Percentiles rank a stretch among this genome's conserved stretches.
Evolutionary conservation across 2,113 vertebrate genomes (phyloP).

Genomic region (Prietella phreatophila): DNA sequence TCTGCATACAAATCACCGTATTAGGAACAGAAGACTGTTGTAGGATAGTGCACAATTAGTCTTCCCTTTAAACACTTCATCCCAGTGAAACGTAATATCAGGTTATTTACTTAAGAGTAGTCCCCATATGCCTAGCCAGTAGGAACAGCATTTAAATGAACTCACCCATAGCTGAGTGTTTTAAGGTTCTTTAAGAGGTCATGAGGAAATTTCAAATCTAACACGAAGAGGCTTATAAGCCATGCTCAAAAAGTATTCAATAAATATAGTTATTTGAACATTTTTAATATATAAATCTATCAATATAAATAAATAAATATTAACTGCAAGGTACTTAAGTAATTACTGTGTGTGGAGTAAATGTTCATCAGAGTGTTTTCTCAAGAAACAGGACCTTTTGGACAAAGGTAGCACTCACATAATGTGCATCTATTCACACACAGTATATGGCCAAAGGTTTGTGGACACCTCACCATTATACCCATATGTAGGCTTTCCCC

Average conservation of each 20-base stretch:
- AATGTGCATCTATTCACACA: not conserved
- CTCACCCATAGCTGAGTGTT: not conserved
- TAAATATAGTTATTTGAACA: not conserved
- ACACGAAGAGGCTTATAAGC: not conserved
- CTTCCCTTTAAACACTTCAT: constrained; percentile 41
- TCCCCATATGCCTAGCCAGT: not conserved
- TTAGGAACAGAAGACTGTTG: constrained; percentile 43
- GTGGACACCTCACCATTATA: not conserved
- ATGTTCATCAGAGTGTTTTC: not conserved
- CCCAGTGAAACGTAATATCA: constrained; percentile 33
- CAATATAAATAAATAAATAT: not conserved
- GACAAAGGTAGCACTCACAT: not conserved
- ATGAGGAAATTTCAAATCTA: not conserved
- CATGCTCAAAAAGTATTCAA: not conserved
- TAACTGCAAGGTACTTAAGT: not conserved
- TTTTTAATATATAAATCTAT: not conserved
- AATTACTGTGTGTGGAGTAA: not conserved
- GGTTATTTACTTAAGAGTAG: constrained; percentile 6
- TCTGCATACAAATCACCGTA: constrained; percentile 46
- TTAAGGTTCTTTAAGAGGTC: not conserved
- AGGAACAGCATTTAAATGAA: not conserved
- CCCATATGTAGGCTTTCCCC: not conserved
- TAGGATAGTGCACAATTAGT: constrained; percentile 35
- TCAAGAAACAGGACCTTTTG: not conserved
- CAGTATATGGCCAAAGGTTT: not conserved